Base-by-base conservation (phyloP, 2,888 invertebrate genomes). In the Tinea semifulvella region DNA sequence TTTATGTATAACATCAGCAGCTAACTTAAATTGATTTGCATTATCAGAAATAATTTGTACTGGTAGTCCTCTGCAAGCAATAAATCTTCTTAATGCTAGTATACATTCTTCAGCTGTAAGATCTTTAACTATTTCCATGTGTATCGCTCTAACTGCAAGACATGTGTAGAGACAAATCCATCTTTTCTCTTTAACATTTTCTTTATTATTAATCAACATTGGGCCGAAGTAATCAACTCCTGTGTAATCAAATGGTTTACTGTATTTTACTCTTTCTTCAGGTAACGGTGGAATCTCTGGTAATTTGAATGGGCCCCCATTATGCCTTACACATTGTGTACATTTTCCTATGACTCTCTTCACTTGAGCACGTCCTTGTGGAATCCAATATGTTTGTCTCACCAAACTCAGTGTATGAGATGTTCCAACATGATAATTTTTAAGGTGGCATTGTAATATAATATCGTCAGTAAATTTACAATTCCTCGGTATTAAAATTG, bases 241-340 rank as follows among this genome's bases (percentile, higher is more conserved):
- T 7, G 42, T 42, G 16, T 3, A 42, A 6, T 11, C 14, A 22
- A 25, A 42, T 22, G 42, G 25, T 22, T 22, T 2, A 10, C 10
- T 42, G 14, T 22, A 42, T 2, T 25, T 42, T 13, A 42, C 42
- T 18, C 42, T 2, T 42, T 42, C 42, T 5, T 6, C 7, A 17
- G 55, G 55, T 45, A 55, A 35, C 2, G 47, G 49, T 13, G 55
- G 54, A 7, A 48, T 49, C 0, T 40, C 2, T 22, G 53, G 55
- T 16, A 56, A 28, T 44, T 50, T 50, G 39, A 46, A 56, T 1
- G 57, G 55, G 1, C 54, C 55, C 13, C 55, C 52, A 1, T 50
- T 51, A 25, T 56, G 50, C 42, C 55, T 56, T 1, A 39, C 25
- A 40, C 55, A 56, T 5, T 35, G 20, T 6, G 25, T 11, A 38